A percentile compares a stretch with the other conserved stretches of the same genome.
Evolutionary conservation across 2,888 invertebrate species (phyloP).

Genomic region (Ligdia adustata): DNA sequence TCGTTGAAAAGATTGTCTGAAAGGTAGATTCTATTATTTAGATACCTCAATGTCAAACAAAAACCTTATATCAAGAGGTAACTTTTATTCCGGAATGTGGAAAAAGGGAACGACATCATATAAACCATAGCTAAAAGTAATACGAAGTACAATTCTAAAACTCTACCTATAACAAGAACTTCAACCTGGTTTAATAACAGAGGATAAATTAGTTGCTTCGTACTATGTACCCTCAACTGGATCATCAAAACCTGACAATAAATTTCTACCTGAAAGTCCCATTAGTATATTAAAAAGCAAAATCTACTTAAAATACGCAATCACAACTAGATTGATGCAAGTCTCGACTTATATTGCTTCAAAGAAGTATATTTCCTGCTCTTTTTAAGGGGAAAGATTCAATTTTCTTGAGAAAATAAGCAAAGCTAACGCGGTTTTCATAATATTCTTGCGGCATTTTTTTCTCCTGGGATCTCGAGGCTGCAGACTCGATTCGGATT

Average conservation of each 20-base stretch:
- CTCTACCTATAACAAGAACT: too few relatives aligned
- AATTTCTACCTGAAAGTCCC: too few relatives aligned
- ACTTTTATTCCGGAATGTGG: too few relatives aligned
- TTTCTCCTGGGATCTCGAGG: slow-evolving; percentile 17
- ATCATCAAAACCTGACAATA: not conserved
- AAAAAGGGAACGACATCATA: too few relatives aligned
- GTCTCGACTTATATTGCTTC: slow-evolving; percentile 24
- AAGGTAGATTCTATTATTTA: slow-evolving; percentile 10
- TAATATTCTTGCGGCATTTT: slow-evolving; percentile 31
- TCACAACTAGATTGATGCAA: slow-evolving; percentile 24
- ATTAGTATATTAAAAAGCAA: not conserved
- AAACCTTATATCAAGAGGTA: too few relatives aligned
- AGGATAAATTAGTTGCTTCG: too few relatives aligned
- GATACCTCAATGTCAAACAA: not conserved
- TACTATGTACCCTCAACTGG: too few relatives aligned
- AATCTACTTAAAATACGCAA: slow-evolving; percentile 24
- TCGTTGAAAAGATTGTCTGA: not conserved
- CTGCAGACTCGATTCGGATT: slow-evolving; percentile 30
- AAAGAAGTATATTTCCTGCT: slow-evolving; percentile 24
- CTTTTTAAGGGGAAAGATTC: slow-evolving; percentile 31
- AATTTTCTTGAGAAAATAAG: slow-evolving; percentile 37
- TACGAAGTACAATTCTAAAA: too few relatives aligned
- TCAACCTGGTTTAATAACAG: too few relatives aligned
- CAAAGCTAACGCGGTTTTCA: slow-evolving; percentile 35
- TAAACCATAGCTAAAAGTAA: too few relatives aligned